A percentile compares a stretch with the other conserved stretches of the same genome.
phyloP scores from a whole-genome alignment of 2,113 vertebrate genomes.

The Pleuronectes platessa region DNA sequence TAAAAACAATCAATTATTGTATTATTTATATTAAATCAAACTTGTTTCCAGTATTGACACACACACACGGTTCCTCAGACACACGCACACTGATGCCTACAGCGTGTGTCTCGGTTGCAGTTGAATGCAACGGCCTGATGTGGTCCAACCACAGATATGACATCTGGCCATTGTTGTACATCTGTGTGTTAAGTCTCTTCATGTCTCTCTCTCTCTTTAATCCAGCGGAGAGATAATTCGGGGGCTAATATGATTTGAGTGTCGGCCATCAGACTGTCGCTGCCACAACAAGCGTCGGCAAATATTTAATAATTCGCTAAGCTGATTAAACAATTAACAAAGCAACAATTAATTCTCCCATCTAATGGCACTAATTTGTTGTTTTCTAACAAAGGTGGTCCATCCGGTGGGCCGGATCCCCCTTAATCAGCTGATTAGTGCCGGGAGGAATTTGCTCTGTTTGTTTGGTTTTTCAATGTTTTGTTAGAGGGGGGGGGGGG shows the following conservation, averaged over 20 bases:
- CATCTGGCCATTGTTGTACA: conserved; percentile 69
- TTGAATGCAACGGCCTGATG: conserved; percentile 22
- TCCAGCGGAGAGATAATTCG: conserved; percentile 76
- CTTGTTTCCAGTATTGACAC: not conserved
- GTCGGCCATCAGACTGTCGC: conserved; percentile 70
- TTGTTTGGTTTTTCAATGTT: conserved; percentile 49
- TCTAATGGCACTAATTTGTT: conserved; percentile 81
- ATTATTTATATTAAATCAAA: not conserved
- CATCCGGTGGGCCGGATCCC: conserved; percentile 65
- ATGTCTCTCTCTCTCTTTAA: conserved; percentile 64
- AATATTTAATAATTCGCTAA: conserved; percentile 80
- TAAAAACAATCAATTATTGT: not conserved
- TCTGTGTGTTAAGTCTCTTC: conserved; percentile 69
- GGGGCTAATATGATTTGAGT: conserved; percentile 79
- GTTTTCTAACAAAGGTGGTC: conserved; percentile 75
- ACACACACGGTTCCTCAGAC: not conserved
- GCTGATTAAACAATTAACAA: conserved; percentile 81
- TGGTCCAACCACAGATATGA: conserved; percentile 33
- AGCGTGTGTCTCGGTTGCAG: not conserved
- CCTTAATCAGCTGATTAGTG: conserved; percentile 78
- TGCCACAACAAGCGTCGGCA: conserved; percentile 74
- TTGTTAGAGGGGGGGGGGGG: not conserved
- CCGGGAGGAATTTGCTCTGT: conserved; percentile 54
- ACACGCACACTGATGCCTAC: not conserved
- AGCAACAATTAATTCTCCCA: conserved; percentile 77